Evolutionary conservation across 2,888 invertebrate species (phyloP), one percentile per base, ranked within the genome.

Genomic region (Margaritifera margaritifera): DNA sequence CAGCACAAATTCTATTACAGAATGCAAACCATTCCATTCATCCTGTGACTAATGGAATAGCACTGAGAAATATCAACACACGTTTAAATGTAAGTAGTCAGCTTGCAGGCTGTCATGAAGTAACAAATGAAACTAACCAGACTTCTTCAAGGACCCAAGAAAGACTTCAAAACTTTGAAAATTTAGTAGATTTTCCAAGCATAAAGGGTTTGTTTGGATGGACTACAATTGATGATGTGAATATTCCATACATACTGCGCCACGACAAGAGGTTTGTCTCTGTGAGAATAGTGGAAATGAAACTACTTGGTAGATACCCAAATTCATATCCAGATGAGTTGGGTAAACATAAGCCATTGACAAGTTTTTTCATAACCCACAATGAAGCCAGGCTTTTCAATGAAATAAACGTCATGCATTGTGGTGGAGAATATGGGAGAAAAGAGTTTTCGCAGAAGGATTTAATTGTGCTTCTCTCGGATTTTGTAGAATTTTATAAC

Each of bases 361-460:
- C 95, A 80, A 96, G 96, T 91, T 96, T 96, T 90, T 97, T 96
- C 89, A 95, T 97, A 79, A 96, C 96, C 0, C 95, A 96, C 78
- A 93, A 94, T 0, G 98, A 98, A 91, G 95, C 96, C 64, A 93
- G 95, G 78, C 92, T 98, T 27, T 92, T 98, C 61, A 96, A 96
- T 85, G 97, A 98, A 90, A 96, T 98, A 81, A 98, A 98, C 90
- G 92, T 93, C 77, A 94, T 94, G 89, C 98, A 98, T 88, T 96
- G 97, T 91, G 97, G 96, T 84, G 93, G 93, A 71, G 94, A 95
- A 88, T 98, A 95, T 89, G 97, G 97, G 2, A 93, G 95, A 64
- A 96, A 96, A 77, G 92, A 93, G 25, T 98, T 97, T 88, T 94
- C 95, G 0, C 93, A 93, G 71, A 95, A 96, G 88, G 98, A 98